Base-by-base conservation (phyloP, 2,888 invertebrate genomes). In the Aquatica leii region DNA sequence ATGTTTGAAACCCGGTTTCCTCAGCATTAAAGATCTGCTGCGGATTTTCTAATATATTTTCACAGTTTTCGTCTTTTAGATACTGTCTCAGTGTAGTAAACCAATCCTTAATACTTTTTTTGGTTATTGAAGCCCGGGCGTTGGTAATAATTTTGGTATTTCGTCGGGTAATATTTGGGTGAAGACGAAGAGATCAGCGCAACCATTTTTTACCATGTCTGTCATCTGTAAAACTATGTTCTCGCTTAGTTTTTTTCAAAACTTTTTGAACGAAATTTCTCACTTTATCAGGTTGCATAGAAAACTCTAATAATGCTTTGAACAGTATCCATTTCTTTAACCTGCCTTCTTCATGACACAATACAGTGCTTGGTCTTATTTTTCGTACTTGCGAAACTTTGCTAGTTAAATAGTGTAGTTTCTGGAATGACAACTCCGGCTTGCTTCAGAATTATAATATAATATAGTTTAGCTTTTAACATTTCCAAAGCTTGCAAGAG, bases 91-190 rank as follows among this genome's bases (percentile, higher is more conserved):
- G n/a, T 20, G 17, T 21, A 1, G 14, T 4, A 15, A 52, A 52
- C 52, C 52, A 52, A 14, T 15, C 0, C 0, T 40, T 1, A 14
- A 57, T 37, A 1, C 5, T 5, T 14, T 35, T 35, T 49, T 57
- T 24, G 1, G 57, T 57, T 3, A 57, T 49, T 15, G 49, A n/a
- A 3, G 57, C 57, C 9, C 20, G 11, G 1, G 12, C 4, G 3
- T 52, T 52, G 5, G 57, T 49, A 2, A 49, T 49, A 2, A 57
- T 49, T 6, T n/a, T 0, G 35, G 17, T n/a, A n/a, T n/a, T n/a
- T n/a, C n/a, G n/a, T n/a, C n/a, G n/a, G n/a, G n/a, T n/a, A n/a
- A n/a, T n/a, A 1, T 34, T n/a, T 2, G 56, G 48, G 15, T 51
- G 35, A 9, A 15, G 6, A 12, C 14, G 1, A 12, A 51, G 17